These are phyloP conservation scores for Tiaroga cobitis DNA, from an alignment of 2,797 vertebrate genomes.

Conservation along the genomic window DNA sequence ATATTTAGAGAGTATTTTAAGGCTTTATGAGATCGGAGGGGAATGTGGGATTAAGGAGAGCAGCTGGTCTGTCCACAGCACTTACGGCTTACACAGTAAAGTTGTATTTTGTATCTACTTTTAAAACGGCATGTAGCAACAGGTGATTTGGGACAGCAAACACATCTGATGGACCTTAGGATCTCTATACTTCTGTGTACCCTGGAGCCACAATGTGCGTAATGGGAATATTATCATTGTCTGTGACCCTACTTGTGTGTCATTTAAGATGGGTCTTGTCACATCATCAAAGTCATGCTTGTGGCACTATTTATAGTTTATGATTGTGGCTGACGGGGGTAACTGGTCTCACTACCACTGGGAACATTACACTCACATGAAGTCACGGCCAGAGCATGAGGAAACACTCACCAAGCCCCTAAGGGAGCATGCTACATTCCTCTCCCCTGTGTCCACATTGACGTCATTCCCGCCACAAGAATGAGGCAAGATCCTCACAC, in stretches of 20 bases:
- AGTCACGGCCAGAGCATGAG: constrained; percentile 75
- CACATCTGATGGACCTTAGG: not conserved
- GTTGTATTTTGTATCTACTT: constrained; percentile 30
- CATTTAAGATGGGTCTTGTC: constrained; percentile 53
- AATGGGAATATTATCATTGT: constrained; percentile 58
- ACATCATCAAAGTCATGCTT: constrained; percentile 64
- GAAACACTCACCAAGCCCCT: constrained; percentile 47
- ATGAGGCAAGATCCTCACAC: constrained; percentile 35
- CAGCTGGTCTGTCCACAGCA: constrained; percentile 63
- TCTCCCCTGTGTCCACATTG: constrained; percentile 23
- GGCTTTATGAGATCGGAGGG: constrained; percentile 56
- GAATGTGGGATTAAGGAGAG: constrained; percentile 70
- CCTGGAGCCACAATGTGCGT: not conserved
- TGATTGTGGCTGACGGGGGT: constrained; percentile 62
- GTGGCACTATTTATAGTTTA: constrained; percentile 81
- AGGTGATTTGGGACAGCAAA: not conserved
- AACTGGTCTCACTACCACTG: constrained; percentile 69
- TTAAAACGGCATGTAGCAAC: constrained; percentile 7
- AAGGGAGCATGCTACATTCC: constrained; percentile 20
- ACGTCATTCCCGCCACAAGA: constrained; percentile 38
- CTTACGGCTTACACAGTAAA: constrained; percentile 33
- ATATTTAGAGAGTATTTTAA: constrained; percentile 60
- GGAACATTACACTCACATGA: constrained; percentile 72
- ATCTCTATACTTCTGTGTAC: constrained; percentile 1
- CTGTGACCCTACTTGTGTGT: constrained; percentile 57